phyloP scores from a whole-genome alignment of 2,113 vertebrate species.

The Motacilla alba region DNA sequence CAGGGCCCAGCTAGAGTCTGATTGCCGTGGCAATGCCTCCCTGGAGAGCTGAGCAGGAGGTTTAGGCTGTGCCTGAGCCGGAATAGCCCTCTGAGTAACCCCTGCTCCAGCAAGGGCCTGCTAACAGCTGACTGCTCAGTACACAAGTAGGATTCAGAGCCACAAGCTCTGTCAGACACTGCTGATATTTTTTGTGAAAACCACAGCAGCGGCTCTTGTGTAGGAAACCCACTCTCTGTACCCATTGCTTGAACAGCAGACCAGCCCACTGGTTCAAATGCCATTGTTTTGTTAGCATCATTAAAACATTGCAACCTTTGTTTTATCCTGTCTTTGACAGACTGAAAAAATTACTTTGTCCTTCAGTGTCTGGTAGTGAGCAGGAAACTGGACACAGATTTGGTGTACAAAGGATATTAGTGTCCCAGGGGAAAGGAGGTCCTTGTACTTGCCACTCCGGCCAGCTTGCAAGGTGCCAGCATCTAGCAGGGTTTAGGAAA shows the following conservation, averaged over 20 bases:
- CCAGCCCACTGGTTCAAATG: not conserved
- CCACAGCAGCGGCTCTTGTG: accelerated
- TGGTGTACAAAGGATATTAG: not conserved
- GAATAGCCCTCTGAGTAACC: not conserved
- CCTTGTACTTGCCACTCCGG: accelerated
- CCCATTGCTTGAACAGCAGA: not conserved
- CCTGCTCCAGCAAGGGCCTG: not conserved
- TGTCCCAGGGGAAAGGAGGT: not conserved
- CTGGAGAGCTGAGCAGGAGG: not conserved
- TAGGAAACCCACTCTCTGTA: not conserved
- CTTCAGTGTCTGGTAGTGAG: not conserved
- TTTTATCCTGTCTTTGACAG: not conserved
- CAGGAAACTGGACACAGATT: not conserved
- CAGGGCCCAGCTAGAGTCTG: not conserved
- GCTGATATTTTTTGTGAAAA: not conserved
- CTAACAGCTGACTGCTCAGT: not conserved
- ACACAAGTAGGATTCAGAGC: not conserved
- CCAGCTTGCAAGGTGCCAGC: not conserved
- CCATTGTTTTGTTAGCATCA: not conserved
- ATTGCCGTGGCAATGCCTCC: not conserved
- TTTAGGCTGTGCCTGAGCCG: not conserved
- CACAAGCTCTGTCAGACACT: not conserved
- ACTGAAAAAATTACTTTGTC: not conserved
- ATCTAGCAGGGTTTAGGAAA: not conserved
- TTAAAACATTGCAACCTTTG: not conserved